Evolutionary conservation across 2,113 vertebrate species (phyloP), one percentile per base, ranked within the genome.

Genomic region (Pavo muticus): DNA sequence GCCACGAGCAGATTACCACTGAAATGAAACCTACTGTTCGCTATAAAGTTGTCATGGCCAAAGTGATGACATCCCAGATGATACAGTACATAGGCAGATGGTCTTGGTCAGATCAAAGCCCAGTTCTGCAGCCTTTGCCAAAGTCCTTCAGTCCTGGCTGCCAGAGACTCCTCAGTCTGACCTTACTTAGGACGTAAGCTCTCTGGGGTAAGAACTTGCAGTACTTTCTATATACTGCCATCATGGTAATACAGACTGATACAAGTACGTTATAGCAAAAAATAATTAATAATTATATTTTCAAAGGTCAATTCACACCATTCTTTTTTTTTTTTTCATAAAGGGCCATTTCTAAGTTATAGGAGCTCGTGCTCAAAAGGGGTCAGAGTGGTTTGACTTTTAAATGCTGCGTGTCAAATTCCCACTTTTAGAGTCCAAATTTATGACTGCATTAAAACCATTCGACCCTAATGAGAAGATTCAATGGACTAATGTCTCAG

Each of bases 361-460:
- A 68, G 67, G 52, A 70, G 21, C 64, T 91, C 30, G 73, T 5
- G 39, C 30, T 90, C 47, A 75, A 45, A 80, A 87, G 18, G 50
- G 72, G 44, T 80, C 75, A 90, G 40, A 74, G 29, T 54, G 45
- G 42, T 83, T 83, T 88, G 82, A 32, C 52, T 95, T 88, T 85
- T 77, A 93, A 93, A 85, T 60, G 56, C 39, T 68, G 6, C 27
- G 4, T 64, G 61, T 71, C 78, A 45, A 84, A 76, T 86, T 48
- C 47, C 57, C 0, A 3, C 60, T 71, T 85, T 45, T 29, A 25
- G 39, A 91, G 47, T 40, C 48, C 60, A 45, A 71, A 75, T 88
- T 85, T 78, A 93, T 78, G 52, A 35, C n/a, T 72, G 48, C 27
- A 77, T 90, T 91, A 84, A 84, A 95, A 52, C 65, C 61, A 88